Evolutionary conservation across 2,113 vertebrate species (phyloP).

Genomic region (Callipepla californica): DNA sequence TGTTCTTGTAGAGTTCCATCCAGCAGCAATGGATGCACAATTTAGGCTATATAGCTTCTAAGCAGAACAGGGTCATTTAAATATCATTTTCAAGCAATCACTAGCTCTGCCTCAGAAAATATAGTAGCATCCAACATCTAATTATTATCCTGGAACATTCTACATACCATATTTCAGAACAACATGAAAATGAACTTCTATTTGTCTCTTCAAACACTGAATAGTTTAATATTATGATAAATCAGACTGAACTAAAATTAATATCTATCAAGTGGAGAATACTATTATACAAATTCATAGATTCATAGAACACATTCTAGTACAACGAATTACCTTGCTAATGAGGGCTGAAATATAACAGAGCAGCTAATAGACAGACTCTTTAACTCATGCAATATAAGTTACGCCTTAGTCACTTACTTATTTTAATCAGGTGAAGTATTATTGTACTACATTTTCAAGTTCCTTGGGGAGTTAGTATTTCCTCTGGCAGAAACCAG

Average conservation of each 20-base stretch:
- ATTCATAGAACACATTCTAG: conserved; percentile 73
- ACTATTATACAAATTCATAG: conserved; percentile 76
- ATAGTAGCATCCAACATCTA: conserved; percentile 51
- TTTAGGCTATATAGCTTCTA: conserved; percentile 23
- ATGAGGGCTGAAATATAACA: conserved; percentile 63
- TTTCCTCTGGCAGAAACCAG: conserved; percentile 44
- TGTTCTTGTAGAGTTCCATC: conserved; percentile 24
- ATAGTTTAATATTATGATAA: conserved; percentile 62
- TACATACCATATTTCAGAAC: conserved; percentile 26
- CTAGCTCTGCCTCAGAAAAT: conserved; percentile 57
- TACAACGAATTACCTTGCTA: conserved; percentile 74
- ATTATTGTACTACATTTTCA: conserved; percentile 37
- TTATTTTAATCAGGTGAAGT: conserved; percentile 53
- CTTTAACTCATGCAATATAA: conserved; percentile 33
- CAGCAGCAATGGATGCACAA: conserved; percentile 45
- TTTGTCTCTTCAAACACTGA: conserved; percentile 68
- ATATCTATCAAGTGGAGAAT: conserved; percentile 75
- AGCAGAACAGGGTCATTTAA: conserved; percentile 46
- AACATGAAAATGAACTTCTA: conserved; percentile 64
- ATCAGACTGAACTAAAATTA: conserved; percentile 70
- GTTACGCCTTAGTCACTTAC: conserved; percentile 22
- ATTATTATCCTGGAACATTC: conserved; percentile 64
- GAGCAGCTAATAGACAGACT: conserved; percentile 45
- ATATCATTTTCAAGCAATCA: conserved; percentile 50
- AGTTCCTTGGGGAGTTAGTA: background rate